phyloP scores from a whole-genome alignment of 2,113 vertebrate genomes.

The Cacatua alba region DNA sequence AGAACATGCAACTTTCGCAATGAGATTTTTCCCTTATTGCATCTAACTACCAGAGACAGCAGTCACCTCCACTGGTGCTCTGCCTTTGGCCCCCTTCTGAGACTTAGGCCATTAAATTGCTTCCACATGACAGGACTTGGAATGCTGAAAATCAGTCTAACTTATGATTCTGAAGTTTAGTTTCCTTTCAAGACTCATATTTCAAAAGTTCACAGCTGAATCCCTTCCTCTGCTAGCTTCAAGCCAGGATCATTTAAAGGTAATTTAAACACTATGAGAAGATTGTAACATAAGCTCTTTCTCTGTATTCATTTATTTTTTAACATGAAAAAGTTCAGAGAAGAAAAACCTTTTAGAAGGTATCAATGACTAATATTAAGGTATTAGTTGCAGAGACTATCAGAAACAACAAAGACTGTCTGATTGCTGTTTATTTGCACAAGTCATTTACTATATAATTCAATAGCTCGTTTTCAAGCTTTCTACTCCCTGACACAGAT shows the following conservation, averaged over 20 bases:
- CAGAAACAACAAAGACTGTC: background rate
- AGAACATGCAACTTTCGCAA: background rate
- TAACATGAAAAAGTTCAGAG: background rate
- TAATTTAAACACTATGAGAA: background rate
- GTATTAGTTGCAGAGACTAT: background rate
- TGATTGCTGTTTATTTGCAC: background rate
- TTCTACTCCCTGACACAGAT: background rate
- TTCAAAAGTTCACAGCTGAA: background rate
- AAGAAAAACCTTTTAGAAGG: background rate
- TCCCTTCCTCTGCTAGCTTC: background rate
- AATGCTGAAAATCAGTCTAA: conserved; percentile 20
- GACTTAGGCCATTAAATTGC: conserved; percentile 23
- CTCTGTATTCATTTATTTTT: background rate
- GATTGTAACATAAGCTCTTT: background rate
- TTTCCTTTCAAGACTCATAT: conserved; percentile 7
- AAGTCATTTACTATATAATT: background rate
- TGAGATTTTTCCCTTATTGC: background rate
- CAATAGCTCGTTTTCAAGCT: background rate
- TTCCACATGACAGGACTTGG: conserved; percentile 19
- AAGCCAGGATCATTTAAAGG: background rate
- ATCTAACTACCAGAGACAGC: background rate
- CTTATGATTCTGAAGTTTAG: background rate
- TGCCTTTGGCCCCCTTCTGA: background rate
- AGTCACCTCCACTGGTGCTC: background rate
- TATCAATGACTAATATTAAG: background rate